phyloP scores from a whole-genome alignment of 1,140 invertebrate species.

The Brachionus rotundiformis region DNA sequence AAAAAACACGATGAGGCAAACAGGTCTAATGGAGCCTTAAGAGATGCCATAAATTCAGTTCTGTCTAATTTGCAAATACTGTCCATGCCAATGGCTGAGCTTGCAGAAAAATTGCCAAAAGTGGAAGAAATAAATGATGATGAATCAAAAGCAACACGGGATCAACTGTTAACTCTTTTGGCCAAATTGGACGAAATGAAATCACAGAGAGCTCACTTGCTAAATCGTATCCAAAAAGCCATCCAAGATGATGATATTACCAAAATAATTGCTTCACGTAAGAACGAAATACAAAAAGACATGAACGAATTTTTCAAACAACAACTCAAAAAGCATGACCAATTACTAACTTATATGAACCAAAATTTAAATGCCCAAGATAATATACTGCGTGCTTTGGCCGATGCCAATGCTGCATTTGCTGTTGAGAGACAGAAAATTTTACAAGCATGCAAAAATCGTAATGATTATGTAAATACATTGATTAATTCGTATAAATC shows the following conservation, averaged over 20 bases:
- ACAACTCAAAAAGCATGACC: constrained; percentile 81
- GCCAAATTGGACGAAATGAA: constrained; percentile 93
- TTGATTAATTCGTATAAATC: background rate
- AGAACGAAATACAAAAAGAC: constrained; percentile 70
- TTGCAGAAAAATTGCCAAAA: constrained; percentile 77
- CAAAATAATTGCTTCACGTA: constrained; percentile 75
- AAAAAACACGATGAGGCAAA: constrained; percentile 83
- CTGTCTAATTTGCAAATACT: constrained; percentile 82
- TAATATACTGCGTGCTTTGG: constrained; percentile 86
- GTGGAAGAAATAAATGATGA: constrained; percentile 65
- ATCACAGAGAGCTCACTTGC: constrained; percentile 76
- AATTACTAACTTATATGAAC: constrained; percentile 69
- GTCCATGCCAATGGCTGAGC: constrained; percentile 74
- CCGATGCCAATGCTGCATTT: constrained; percentile 86
- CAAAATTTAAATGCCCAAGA: constrained; percentile 89
- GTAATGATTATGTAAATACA: background rate
- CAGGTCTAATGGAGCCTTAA: constrained; percentile 85
- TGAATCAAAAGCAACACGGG: constrained; percentile 69
- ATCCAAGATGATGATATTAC: constrained; percentile 88
- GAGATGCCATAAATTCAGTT: constrained; percentile 85
- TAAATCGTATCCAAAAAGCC: constrained; percentile 76
- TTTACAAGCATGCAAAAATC: constrained; percentile 6
- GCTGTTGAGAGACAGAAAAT: constrained; percentile 65
- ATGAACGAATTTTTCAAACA: constrained; percentile 53
- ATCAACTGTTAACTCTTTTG: constrained; percentile 72